Conservation (phyloP, 2,113 vertebrate species). For the Mionectes macconnelli region DNA sequence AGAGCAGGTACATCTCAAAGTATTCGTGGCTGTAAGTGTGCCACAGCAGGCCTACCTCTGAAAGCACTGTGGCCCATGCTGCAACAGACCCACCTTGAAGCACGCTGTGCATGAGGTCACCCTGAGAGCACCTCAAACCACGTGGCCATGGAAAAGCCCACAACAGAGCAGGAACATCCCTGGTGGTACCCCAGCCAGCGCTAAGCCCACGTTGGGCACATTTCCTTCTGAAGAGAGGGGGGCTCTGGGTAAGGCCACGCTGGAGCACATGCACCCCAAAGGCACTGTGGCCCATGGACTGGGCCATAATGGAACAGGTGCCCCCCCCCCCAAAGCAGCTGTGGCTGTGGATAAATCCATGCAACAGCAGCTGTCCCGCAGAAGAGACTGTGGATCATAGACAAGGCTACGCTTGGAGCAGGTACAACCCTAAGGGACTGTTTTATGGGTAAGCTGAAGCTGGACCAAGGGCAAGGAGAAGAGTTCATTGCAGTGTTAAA, state of each 20-base stretch:
- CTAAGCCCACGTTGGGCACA: background rate
- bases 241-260: background rate
- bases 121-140: rapidly evolving
- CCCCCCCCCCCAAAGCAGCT: background rate
- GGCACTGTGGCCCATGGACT: background rate
- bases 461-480: background rate
- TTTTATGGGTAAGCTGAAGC: background rate
- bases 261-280: rapidly evolving
- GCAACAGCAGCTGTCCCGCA: no score
- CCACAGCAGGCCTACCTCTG: background rate
- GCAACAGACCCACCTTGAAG: background rate
- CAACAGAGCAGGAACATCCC: background rate
- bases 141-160: background rate
- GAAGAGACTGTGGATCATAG: background rate
- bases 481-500: background rate
- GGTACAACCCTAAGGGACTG: background rate
- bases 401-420: background rate
- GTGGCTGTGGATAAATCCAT: background rate
- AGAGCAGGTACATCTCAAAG: background rate
- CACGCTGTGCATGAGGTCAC: background rate
- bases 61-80: rapidly evolving
- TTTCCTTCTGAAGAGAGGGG: background rate
- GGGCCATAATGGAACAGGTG: background rate
- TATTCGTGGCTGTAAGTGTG: rapidly evolving
- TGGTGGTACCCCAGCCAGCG: background rate